Evolutionary conservation across 2,113 vertebrate genomes (phyloP), one percentile per base, ranked within the genome.

Genomic region (Lophius piscatorius): DNA sequence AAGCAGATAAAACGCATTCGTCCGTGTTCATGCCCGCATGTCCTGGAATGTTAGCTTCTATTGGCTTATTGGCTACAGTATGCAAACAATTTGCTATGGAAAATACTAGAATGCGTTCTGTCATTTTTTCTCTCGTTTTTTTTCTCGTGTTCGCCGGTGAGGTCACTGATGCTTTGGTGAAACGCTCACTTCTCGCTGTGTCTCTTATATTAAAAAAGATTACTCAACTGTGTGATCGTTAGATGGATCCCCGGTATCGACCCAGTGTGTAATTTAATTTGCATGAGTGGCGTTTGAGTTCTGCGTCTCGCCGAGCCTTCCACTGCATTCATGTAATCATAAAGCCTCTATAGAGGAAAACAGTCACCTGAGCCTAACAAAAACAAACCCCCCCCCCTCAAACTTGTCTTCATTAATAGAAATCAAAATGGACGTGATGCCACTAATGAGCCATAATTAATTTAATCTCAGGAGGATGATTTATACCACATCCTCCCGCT

Each of bases 251-350:
- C 23, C 57, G 41, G 41, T 81, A 85, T 88, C 72, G 85, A 90
- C 85, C 62, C n/a, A n/a, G 49, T 10, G 9, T 24, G 18, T 76
- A 72, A 86, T 90, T 87, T 75, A 76, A 88, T 90, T 86, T 84
- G 74, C 66, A 81, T 76, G 68, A 90, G 78, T 85, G 83, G 70
- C 55, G 29, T 69, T 58, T 70, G 77, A 81, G 72, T 80, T 58
- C 34, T 60, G 50, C 31, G 50, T 45, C 69, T 57, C 47, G 29
- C 29, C 5, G 46, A 20, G 57, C 29, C 50, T 46, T 40, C 46
- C 47, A 29, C 9, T 68, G 28, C n/a, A 47, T 76, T 49, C 76
- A 74, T 70, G 64, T 36, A 74, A 80, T 70, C 74, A 67, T 63
- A 80, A 83, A 78, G 35, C 47, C 20, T 58, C 59, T 28, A 40